Conservation (phyloP, 2,113 vertebrate genomes). For the Ptilorrhoa leucosticta region DNA sequence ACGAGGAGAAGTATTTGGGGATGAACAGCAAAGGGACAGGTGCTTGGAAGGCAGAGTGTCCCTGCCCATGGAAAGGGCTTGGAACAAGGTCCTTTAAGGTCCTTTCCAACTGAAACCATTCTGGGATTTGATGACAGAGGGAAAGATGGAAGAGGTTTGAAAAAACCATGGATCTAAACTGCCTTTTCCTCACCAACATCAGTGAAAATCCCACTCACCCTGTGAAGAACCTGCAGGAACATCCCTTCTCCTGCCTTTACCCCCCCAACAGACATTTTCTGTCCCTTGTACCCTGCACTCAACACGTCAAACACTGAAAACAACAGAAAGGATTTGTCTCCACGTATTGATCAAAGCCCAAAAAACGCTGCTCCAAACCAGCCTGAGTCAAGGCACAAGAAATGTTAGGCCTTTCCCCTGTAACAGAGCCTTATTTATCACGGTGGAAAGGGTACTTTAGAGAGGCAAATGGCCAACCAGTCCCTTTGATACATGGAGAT, state of each 20-base stretch:
- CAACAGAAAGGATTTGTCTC: neutral
- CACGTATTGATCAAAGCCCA: neutral
- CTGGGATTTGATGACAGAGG: neutral
- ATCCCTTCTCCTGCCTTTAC: neutral
- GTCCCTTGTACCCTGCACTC: neutral
- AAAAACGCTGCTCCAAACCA: neutral
- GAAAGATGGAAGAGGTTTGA: neutral
- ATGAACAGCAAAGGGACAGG: neutral
- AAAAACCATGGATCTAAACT: neutral
- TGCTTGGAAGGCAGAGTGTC: neutral
- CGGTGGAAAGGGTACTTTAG: neutral
- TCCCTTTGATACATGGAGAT: constrained; percentile 51
- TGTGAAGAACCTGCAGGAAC: neutral
- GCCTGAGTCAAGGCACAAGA: neutral
- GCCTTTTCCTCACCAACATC: neutral
- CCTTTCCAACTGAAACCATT: neutral
- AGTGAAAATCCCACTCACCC: neutral
- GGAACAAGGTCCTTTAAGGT: neutral
- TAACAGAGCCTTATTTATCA: constrained; percentile 34
- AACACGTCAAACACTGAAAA: neutral
- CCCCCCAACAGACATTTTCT: neutral
- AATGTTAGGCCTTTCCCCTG: neutral
- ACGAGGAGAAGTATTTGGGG: neutral
- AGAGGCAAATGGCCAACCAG: constrained; percentile 25
- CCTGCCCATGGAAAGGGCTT: neutral